phyloP scores from a whole-genome alignment of 2,888 invertebrate genomes.

The Bugulina stolonifera region DNA sequence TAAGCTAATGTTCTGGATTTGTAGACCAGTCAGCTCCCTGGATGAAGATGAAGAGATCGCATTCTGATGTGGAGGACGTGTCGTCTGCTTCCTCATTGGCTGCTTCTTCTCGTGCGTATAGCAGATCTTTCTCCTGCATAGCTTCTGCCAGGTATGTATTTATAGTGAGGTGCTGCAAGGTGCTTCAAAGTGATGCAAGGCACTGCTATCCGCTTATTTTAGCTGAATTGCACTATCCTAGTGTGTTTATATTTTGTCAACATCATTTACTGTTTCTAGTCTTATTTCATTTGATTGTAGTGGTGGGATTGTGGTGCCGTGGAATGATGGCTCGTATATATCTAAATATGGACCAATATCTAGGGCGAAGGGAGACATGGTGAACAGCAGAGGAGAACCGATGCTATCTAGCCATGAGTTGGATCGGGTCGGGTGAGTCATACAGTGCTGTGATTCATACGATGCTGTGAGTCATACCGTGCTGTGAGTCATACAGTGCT shows the following conservation, averaged over 20 bases:
- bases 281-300: not conserved
- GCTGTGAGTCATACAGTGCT: no score
- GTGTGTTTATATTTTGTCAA: no score
- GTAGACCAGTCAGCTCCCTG: not conserved
- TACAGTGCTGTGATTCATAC: no score
- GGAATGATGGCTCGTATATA: slow-evolving; percentile 60
- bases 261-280: not conserved
- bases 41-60: not conserved
- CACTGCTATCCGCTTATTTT: no score
- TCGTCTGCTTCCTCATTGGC: not conserved
- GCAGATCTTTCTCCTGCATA: not conserved
- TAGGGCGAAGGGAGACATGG: slow-evolving; percentile 37
- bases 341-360: slow-evolving; percentile 69
- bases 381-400: not conserved
- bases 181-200: no score
- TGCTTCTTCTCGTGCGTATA: not conserved
- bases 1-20: no score
- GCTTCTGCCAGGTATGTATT: not conserved
- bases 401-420: no score
- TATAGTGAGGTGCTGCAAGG: not conserved
- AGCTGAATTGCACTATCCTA: no score
- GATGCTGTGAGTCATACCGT: no score
- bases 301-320: slow-evolving; percentile 59
- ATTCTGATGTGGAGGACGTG: not conserved
- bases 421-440: no score